Percentiles rank a stretch among this genome's conserved stretches.
Conservation (phyloP, 2,113 vertebrate species). For the Cynocephalus volans region DNA sequence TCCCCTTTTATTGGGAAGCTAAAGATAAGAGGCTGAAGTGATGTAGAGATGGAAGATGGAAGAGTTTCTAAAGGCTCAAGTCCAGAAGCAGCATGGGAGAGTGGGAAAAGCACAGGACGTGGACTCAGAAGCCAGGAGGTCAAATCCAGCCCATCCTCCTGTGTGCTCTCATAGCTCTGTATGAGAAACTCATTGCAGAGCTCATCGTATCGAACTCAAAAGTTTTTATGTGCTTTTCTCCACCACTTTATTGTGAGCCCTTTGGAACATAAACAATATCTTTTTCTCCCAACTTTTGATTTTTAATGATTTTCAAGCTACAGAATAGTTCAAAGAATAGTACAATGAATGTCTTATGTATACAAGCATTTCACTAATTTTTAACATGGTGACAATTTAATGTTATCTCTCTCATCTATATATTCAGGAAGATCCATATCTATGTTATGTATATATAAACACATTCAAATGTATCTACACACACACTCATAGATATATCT, state of each 20-base stretch:
- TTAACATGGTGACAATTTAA: not conserved
- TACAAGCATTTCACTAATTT: not conserved
- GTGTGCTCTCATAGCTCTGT: not conserved
- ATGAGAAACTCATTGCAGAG: not conserved
- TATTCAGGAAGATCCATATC: not conserved
- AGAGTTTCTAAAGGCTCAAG: not conserved
- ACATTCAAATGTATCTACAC: too few species aligned
- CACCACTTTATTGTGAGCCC: not conserved
- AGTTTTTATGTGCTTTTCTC: not conserved
- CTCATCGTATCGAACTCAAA: not conserved
- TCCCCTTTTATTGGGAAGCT: not conserved
- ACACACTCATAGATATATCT: too few species aligned
- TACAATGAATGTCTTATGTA: not conserved
- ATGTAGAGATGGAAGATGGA: not conserved
- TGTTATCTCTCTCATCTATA: not conserved
- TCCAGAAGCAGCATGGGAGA: not conserved
- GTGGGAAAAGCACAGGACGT: not conserved
- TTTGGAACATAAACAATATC: not conserved
- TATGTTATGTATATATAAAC: not conserved
- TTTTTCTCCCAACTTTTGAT: not conserved
- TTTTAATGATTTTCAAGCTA: constrained; percentile 4
- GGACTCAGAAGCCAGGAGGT: not conserved
- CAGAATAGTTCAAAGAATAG: not conserved
- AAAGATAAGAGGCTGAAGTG: not conserved
- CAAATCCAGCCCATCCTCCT: not conserved